A percentile compares a stretch with the other conserved stretches of the same genome.
phyloP scores from a whole-genome alignment of 2,797 vertebrate genomes.

The Melanotaenia pygmaea region DNA sequence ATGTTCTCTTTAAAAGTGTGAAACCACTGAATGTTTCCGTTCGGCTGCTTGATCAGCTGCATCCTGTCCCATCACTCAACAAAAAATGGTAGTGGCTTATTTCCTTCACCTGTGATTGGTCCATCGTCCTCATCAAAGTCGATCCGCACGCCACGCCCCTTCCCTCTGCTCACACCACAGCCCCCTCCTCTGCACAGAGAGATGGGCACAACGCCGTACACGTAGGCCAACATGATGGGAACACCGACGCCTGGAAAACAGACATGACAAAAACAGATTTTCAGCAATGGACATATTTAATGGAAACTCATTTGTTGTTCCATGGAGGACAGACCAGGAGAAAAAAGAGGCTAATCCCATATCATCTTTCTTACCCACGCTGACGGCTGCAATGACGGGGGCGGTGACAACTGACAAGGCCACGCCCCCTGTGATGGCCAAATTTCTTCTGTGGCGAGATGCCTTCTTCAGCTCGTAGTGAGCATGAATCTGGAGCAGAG shows the following conservation, averaged over 20 bases:
- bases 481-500: conserved; percentile 90
- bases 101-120: conserved; percentile 92
- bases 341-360: too few species aligned
- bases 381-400: conserved; percentile 98
- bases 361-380: conserved; percentile 88
- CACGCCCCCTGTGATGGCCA: conserved; percentile 97
- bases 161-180: conserved; percentile 95
- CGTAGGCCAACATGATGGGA: conserved; percentile 98
- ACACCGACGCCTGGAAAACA: conserved; percentile 90
- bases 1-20: neutral
- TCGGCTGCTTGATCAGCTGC: neutral
- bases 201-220: conserved; percentile 97
- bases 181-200: conserved; percentile 96
- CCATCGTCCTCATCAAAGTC: conserved; percentile 98
- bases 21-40: neutral
- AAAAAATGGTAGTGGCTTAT: too few species aligned
- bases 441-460: conserved; percentile 94
- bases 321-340: neutral
- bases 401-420: conserved; percentile 96
- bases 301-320: neutral
- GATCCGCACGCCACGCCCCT: conserved; percentile 94
- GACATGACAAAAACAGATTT: neutral
- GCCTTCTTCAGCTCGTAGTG: conserved; percentile 96
- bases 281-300: neutral
- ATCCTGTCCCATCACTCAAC: neutral